Conservation (phyloP, 2,797 vertebrate genomes). For the Notamacropus eugenii region DNA sequence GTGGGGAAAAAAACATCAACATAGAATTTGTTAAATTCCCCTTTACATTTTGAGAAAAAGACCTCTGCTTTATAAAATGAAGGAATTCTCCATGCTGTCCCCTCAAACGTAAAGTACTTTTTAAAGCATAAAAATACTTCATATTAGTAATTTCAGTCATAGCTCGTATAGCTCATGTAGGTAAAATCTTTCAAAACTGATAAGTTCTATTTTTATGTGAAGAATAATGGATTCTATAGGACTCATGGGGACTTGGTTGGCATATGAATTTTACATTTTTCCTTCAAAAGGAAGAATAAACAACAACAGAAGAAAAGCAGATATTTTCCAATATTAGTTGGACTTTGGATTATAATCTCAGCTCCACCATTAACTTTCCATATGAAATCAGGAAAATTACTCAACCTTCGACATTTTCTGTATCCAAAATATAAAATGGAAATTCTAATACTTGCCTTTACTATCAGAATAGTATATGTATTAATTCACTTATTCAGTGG, state of each 20-base stretch:
- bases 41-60: neutral
- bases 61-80: neutral
- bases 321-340: neutral
- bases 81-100: neutral
- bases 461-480: rapidly evolving
- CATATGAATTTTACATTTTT: neutral
- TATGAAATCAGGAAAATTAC: neutral
- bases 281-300: neutral
- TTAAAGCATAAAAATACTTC: neutral
- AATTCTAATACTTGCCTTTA: neutral
- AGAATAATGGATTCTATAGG: neutral
- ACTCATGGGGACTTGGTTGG: neutral
- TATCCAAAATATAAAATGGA: neutral
- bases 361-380: neutral
- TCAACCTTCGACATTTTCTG: neutral
- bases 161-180: neutral
- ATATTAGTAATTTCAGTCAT: neutral
- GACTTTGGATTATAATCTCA: neutral
- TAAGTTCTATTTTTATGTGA: neutral
- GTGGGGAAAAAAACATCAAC: neutral
- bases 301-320: neutral
- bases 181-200: neutral
- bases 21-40: neutral
- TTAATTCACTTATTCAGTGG: too few species aligned
- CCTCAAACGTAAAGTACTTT: neutral